Percentiles rank a stretch among this genome's conserved stretches.
Evolutionary conservation across 1,140 invertebrate genomes (phyloP).

Genomic region (Tetramorium simillimum): DNA sequence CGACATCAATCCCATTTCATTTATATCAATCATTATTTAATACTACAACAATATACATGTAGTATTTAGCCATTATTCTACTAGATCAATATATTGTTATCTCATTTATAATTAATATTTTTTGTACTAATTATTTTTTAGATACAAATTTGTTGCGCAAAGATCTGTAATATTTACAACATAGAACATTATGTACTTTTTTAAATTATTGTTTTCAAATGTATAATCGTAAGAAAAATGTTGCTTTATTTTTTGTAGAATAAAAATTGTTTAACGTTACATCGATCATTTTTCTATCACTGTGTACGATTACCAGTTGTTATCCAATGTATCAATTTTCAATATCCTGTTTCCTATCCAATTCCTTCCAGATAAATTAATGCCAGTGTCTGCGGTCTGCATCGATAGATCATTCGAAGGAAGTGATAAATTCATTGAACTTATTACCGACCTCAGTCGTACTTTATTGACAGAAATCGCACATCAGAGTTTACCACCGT

Average conservation of each 20-base stretch:
- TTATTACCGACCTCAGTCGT: conserved; percentile 71
- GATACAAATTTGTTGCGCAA: neutral
- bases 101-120: neutral
- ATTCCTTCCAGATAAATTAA: conserved; percentile 75
- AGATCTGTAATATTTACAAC: conserved; percentile 27
- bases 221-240: neutral
- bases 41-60: conserved; percentile 10
- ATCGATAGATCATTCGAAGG: conserved; percentile 20
- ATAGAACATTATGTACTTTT: conserved; percentile 20
- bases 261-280: conserved; percentile 33
- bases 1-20: conserved; percentile 23
- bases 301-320: neutral
- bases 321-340: conserved; percentile 1
- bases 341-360: conserved; percentile 25
- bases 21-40: conserved; percentile 17
- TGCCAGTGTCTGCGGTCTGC: conserved; percentile 39
- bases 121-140: conserved; percentile 49
- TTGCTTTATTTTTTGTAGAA: conserved; percentile 46
- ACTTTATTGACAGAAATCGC: conserved; percentile 79
- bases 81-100: neutral
- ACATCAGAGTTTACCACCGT: conserved; percentile 79
- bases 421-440: conserved; percentile 35
- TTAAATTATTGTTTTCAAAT: conserved; percentile 29
- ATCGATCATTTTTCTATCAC: conserved; percentile 6
- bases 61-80: conserved; percentile 11